Base-by-base conservation (phyloP, 2,113 vertebrate genomes). In the Xiphophorus couchianus region DNA sequence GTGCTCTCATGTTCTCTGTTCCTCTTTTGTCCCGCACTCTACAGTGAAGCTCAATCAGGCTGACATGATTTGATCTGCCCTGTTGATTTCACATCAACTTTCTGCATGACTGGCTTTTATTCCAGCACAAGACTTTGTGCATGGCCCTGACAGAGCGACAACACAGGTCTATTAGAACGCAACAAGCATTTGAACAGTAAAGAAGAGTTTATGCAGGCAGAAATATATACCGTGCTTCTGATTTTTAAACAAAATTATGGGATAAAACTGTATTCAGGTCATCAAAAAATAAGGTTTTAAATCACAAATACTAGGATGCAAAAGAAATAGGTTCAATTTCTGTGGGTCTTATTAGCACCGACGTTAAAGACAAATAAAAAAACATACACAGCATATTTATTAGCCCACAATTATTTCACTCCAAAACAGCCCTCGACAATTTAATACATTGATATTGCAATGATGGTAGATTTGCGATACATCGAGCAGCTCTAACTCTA, bases 41-140 rank as follows among this genome's bases (percentile, higher is more conserved):
- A 77, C 78, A 81, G 74, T 74, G 65, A 66, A 71, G 58, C 29
- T 44, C 0, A 19, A 65, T 66, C 14, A 70, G 54, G 11, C 76
- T 74, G 77, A 85, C 62, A 31, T 64, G 78, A 85, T 68, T 81
- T 63, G 63, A 44, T 81, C 62, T 81, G 77, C 27, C 73, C 66
- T 63, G 4, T 17, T 76, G 69, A 88, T 83, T 74, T 79, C 61
- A 79, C 77, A 89, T 89, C 84, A 80, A 51, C 75, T 84, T 89
- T 86, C 74, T 89, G 86, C 85, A 81, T 13, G 48, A 70, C 68
- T 79, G 66, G 77, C 82, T 58, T 66, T 91, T 68, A 78, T 80
- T 25, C 19, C 1, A 42, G 29, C 30, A 60, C 63, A 68, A 17
- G 63, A 39, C 30, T 72, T 39, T 7, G 25, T 58, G 25, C 42